Conservation (phyloP, 53 echinoderm and acorn worm species). For the Astropecten irregularis region DNA sequence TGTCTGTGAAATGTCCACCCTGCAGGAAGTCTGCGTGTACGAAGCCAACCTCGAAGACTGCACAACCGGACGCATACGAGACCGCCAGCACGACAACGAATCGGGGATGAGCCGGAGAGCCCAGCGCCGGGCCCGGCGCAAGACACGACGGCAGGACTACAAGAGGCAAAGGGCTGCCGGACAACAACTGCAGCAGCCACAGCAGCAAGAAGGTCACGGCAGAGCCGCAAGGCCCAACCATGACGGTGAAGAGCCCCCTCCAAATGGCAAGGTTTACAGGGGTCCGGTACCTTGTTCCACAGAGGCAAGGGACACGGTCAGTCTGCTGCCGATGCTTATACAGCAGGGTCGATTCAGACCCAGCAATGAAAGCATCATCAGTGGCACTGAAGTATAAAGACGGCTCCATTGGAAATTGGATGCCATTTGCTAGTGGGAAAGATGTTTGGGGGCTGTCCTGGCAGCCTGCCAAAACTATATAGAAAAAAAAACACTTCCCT, state of each 20-base stretch:
- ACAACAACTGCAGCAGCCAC: no score
- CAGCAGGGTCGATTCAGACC: not conserved
- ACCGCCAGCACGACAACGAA: no score
- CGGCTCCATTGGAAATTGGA: no score
- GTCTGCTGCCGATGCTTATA: not conserved
- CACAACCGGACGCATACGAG: no score
- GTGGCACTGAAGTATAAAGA: not conserved
- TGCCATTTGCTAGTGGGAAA: no score
- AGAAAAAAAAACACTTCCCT: no score
- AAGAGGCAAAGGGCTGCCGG: not conserved
- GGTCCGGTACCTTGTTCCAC: not conserved
- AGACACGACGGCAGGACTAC: slow-evolving; percentile 17
- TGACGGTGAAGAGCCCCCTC: not conserved
- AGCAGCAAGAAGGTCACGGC: not conserved
- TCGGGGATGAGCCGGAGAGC: slow-evolving; percentile 5
- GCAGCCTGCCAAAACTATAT: no score
- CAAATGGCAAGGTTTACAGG: not conserved
- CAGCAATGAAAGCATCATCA: not conserved
- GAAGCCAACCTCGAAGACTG: not conserved
- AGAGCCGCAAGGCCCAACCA: not conserved
- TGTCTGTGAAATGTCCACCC: not conserved
- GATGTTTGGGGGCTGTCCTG: no score
- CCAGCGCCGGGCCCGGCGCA: not conserved
- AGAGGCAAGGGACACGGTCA: not conserved
- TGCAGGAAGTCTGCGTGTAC: no score